phyloP scores from a whole-genome alignment of 2,113 vertebrate species.

The Atractosteus spatula region DNA sequence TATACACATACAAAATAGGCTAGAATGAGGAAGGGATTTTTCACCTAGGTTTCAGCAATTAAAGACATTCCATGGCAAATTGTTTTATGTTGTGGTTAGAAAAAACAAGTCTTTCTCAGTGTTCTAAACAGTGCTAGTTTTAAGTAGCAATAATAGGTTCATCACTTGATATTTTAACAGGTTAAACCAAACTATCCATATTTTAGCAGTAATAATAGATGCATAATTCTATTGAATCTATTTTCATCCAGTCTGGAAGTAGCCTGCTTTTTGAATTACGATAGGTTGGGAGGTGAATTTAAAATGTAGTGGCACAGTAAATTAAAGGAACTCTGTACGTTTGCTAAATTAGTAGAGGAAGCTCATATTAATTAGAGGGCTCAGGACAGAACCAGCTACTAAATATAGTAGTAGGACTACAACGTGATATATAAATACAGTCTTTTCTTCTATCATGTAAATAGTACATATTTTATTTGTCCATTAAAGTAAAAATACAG shows the following conservation, averaged over 20 bases:
- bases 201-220: slow-evolving; percentile 17
- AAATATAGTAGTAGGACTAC: slow-evolving; percentile 54
- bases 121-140: too few species aligned
- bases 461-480: too few species aligned
- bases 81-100: too few species aligned
- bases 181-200: background rate
- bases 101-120: too few species aligned
- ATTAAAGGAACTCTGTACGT: slow-evolving; percentile 60
- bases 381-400: slow-evolving; percentile 56
- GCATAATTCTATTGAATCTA: slow-evolving; percentile 6
- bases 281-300: slow-evolving; percentile 68
- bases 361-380: slow-evolving; percentile 69
- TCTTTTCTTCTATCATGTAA: slow-evolving; percentile 27
- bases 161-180: too few species aligned
- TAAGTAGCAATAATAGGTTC: too few species aligned
- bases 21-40: too few species aligned
- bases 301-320: slow-evolving; percentile 48
- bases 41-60: too few species aligned
- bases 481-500: too few species aligned
- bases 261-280: slow-evolving; percentile 15
- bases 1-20: too few species aligned
- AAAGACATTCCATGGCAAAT: too few species aligned
- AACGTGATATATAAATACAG: slow-evolving; percentile 48
- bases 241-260: slow-evolving; percentile 25
- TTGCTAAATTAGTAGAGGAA: slow-evolving; percentile 71